These are phyloP conservation scores for Tympanoctomys barrerae DNA, from an alignment of 2,797 vertebrate species.

Conservation along the genomic window DNA sequence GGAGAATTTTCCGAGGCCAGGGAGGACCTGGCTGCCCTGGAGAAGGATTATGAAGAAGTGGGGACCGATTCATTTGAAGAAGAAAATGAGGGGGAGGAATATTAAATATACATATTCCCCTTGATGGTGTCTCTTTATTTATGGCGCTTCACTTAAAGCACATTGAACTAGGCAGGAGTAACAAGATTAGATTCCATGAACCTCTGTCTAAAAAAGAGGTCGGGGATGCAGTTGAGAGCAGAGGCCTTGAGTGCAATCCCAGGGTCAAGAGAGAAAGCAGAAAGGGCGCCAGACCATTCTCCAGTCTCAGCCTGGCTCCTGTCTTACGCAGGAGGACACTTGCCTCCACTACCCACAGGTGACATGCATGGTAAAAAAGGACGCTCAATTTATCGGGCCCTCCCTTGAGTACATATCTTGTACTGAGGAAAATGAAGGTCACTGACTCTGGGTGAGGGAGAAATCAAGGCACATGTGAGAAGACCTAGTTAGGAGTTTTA, in stretches of 20 bases:
- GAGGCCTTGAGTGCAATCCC: not conserved
- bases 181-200: not conserved
- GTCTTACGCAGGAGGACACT: not conserved
- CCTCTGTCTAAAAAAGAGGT: not conserved
- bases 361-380: not conserved
- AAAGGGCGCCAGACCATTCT: not conserved
- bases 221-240: not conserved
- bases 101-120: slow-evolving; percentile 81
- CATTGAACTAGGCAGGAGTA: not conserved
- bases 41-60: slow-evolving; percentile 98
- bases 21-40: slow-evolving; percentile 96
- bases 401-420: not conserved
- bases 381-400: not conserved
- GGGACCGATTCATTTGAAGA: slow-evolving; percentile 91
- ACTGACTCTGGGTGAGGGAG: not conserved
- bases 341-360: not conserved
- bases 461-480: not conserved
- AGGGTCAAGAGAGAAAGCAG: not conserved
- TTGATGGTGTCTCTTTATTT: slow-evolving; percentile 53
- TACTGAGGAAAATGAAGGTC: not conserved
- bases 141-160: not conserved
- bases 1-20: slow-evolving; percentile 97
- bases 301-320: not conserved
- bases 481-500: not conserved
- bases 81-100: slow-evolving; percentile 88